phyloP scores from a whole-genome alignment of 2,797 vertebrate genomes.

The Notoglanidium macrostoma region DNA sequence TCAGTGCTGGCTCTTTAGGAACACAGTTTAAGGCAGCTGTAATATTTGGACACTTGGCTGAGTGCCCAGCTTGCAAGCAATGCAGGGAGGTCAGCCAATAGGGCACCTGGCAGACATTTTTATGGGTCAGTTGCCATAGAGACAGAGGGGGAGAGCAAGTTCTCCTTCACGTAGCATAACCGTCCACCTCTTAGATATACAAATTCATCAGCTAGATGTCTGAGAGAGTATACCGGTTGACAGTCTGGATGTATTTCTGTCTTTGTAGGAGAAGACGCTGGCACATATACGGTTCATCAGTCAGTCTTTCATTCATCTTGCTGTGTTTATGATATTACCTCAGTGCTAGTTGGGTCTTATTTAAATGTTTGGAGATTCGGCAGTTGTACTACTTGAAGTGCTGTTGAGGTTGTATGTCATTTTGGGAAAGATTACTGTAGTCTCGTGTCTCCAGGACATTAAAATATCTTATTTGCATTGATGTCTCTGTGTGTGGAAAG shows the following conservation, averaged over 20 bases:
- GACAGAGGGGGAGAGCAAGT: conserved; percentile 38
- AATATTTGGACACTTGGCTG: conserved; percentile 67
- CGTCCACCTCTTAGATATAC: conserved; percentile 36
- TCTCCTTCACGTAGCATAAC: conserved; percentile 48
- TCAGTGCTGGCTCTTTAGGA: conserved; percentile 46
- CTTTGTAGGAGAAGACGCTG: background rate
- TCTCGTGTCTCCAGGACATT: background rate
- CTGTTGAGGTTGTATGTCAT: conserved; percentile 19
- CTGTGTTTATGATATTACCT: background rate
- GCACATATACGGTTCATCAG: background rate
- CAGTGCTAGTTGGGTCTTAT: background rate
- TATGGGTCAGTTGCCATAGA: conserved; percentile 58
- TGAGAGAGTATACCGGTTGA: background rate
- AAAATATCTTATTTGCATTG: background rate
- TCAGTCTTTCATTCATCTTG: background rate
- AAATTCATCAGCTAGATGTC: conserved; percentile 3
- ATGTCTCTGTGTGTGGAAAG: conserved; percentile 36
- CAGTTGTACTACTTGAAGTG: conserved; percentile 1
- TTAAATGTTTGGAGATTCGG: background rate
- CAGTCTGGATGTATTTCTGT: conserved; percentile 15
- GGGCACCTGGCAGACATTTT: conserved; percentile 54
- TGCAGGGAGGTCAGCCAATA: conserved; percentile 47
- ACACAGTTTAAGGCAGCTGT: conserved; percentile 65
- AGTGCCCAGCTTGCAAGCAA: conserved; percentile 47
- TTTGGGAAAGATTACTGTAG: conserved; percentile 2